These are phyloP conservation scores for Tachina fera DNA, from an alignment of 2,888 invertebrate species.

Conservation along the genomic window DNA sequence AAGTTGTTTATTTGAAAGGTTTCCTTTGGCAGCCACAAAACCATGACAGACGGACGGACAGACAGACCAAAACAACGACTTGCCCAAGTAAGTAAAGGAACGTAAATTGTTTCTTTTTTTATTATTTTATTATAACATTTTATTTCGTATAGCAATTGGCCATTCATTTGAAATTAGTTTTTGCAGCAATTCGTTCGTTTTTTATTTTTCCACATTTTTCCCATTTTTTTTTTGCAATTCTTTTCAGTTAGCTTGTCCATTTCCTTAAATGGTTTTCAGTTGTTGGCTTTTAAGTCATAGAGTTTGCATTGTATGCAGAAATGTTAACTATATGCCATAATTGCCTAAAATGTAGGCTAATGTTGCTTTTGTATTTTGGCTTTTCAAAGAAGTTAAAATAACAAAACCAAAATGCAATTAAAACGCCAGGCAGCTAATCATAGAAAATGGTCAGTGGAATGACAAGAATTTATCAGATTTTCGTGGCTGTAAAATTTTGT, in stretches of 20 bases:
- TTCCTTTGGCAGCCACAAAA: slow-evolving; percentile 65
- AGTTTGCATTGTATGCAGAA: slow-evolving; percentile 37
- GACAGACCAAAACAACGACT: slow-evolving; percentile 4
- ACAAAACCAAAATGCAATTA: slow-evolving; percentile 25
- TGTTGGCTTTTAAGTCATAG: slow-evolving; percentile 18
- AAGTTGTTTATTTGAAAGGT: slow-evolving; percentile 64
- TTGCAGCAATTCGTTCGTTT: slow-evolving; percentile 31
- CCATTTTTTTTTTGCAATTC: slow-evolving; percentile 17
- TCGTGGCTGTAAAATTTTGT: neutral
- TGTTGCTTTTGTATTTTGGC: slow-evolving; percentile 36
- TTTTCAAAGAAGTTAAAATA: neutral
- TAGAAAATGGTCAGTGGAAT: neutral
- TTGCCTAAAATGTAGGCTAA: slow-evolving; percentile 64
- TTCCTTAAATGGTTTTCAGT: slow-evolving; percentile 62
- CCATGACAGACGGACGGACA: slow-evolving; percentile 36
- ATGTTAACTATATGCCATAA: slow-evolving; percentile 55
- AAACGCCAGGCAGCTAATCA: slow-evolving; percentile 31
- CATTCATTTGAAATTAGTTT: slow-evolving; percentile 49
- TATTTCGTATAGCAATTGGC: slow-evolving; percentile 44
- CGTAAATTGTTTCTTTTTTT: slow-evolving; percentile 34
- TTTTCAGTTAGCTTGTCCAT: slow-evolving; percentile 37
- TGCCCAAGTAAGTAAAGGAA: slow-evolving; percentile 40
- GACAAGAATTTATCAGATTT: neutral
- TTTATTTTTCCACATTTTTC: slow-evolving; percentile 14
- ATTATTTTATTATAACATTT: slow-evolving; percentile 9